These are phyloP conservation scores for Drosophila crucigera DNA, from an alignment of 2,888 invertebrate genomes.

Conservation along the genomic window DNA sequence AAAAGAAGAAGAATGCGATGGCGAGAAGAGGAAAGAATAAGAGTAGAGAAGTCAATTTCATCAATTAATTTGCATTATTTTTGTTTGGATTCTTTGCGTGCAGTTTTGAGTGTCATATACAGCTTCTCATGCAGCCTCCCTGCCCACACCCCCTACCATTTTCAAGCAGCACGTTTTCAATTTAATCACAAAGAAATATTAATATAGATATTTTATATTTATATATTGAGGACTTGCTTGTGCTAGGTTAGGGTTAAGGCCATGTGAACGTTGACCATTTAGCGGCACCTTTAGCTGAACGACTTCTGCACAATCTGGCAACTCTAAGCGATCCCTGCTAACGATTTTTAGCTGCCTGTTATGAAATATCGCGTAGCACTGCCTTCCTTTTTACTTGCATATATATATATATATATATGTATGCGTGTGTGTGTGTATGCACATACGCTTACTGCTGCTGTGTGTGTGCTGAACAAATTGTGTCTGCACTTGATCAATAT, in stretches of 20 bases:
- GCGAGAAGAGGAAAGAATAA: background rate
- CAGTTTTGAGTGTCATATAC: too few species aligned
- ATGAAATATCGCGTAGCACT: background rate
- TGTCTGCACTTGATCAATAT: background rate
- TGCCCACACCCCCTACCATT: background rate
- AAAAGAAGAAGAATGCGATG: background rate
- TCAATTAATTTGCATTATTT: slow-evolving; percentile 50
- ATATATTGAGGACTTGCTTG: slow-evolving; percentile 43
- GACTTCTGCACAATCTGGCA: background rate
- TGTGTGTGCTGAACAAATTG: background rate
- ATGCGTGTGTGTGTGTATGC: background rate
- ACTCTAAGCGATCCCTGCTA: background rate
- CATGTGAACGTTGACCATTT: slow-evolving; percentile 38
- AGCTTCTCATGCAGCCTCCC: background rate
- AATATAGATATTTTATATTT: background rate
- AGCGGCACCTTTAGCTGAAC: background rate
- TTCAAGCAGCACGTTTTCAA: background rate
- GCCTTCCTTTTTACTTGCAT: background rate
- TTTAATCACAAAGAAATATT: slow-evolving; percentile 2
- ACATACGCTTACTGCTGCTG: background rate
- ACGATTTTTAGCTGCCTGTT: background rate
- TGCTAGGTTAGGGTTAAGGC: slow-evolving; percentile 75
- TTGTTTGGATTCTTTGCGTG: slow-evolving; percentile 1
- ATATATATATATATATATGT: too few species aligned
- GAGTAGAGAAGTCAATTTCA: slow-evolving; percentile 1